phyloP scores from a whole-genome alignment of 1,140 invertebrate species.

The Bombyx mori region ASM3026992v2 NC_085108.1:6353501-6354000 shows the following conservation, averaged over 20 bases:
- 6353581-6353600: background rate
- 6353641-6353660: background rate
- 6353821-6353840: conserved; percentile 69
- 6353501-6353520: conserved; percentile 6
- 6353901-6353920: background rate
- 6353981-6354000: too few species aligned
- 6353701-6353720: background rate
- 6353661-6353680: background rate
- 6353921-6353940: background rate
- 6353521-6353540: conserved; percentile 1
- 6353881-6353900: conserved; percentile 45
- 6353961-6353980: conserved; percentile 35
- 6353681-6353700: background rate
- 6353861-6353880: conserved; percentile 30
- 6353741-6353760: conserved; percentile 23
- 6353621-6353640: conserved; percentile 1
- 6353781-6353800: conserved; percentile 73
- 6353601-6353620: background rate
- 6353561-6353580: background rate
- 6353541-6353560: background rate
- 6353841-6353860: conserved; percentile 74
- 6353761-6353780: conserved; percentile 39
- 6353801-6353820: conserved; percentile 61
- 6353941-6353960: background rate
- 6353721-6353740: conserved; percentile 6